These are phyloP conservation scores for Lampropteryx suffumata DNA, from an alignment of 2,888 invertebrate genomes.

Conservation along the genomic window DNA sequence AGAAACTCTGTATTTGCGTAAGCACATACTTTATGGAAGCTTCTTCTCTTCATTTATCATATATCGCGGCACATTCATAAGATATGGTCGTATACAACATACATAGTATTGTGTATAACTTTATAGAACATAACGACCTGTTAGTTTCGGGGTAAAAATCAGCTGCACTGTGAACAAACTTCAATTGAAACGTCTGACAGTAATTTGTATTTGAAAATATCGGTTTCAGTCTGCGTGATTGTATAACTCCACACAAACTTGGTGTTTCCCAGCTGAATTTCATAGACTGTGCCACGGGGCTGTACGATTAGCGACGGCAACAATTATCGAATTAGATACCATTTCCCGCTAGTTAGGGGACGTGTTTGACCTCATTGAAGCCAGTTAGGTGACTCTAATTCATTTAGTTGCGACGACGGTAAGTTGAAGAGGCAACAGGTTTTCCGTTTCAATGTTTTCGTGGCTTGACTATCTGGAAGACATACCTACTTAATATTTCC, in stretches of 20 bases:
- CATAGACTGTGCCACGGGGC: slow-evolving; percentile 13
- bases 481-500: too few species aligned
- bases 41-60: too few species aligned
- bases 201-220: too few species aligned
- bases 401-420: slow-evolving; percentile 26
- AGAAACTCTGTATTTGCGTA: too few species aligned
- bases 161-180: not conserved
- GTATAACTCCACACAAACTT: not conserved
- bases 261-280: slow-evolving; percentile 3
- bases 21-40: too few species aligned
- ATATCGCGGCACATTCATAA: too few species aligned
- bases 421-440: slow-evolving; percentile 18
- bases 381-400: slow-evolving; percentile 33
- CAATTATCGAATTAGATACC: slow-evolving; percentile 74
- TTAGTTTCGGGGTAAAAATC: not conserved
- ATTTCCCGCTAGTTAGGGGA: slow-evolving; percentile 57
- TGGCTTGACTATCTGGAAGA: too few species aligned
- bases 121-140: slow-evolving; percentile 2
- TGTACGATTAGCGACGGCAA: slow-evolving; percentile 49
- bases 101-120: not conserved
- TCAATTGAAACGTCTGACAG: too few species aligned
- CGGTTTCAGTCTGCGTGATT: too few species aligned
- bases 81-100: too few species aligned
- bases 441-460: slow-evolving; percentile 1
- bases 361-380: slow-evolving; percentile 38